phyloP scores from a whole-genome alignment of 1,140 invertebrate genomes.

The Caenorhabditis latens region DNA sequence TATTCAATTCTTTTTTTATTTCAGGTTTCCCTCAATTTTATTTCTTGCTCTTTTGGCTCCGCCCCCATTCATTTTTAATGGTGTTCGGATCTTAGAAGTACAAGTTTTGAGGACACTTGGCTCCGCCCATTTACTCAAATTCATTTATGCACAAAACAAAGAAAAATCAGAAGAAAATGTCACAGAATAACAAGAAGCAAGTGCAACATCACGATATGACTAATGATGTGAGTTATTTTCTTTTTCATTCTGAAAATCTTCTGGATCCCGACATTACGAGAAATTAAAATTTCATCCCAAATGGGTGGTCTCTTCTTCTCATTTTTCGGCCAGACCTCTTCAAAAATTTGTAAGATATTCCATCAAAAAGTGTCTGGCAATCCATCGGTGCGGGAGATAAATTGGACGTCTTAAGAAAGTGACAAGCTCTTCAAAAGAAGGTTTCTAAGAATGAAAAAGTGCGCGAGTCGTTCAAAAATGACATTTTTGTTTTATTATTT shows the following conservation, averaged over 20 bases:
- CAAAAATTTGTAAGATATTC: constrained; percentile 4
- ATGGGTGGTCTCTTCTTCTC: neutral
- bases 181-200: constrained; percentile 40
- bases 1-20: neutral
- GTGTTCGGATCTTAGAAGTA: constrained; percentile 24
- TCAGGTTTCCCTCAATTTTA: neutral
- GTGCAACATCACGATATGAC: constrained; percentile 25
- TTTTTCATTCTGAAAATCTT: too few relatives aligned
- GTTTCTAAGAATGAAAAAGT: constrained; percentile 25
- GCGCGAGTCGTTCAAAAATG: neutral
- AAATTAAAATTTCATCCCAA: too few relatives aligned
- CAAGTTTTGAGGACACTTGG: constrained; percentile 28
- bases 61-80: neutral
- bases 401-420: constrained; percentile 45
- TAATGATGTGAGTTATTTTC: constrained; percentile 32
- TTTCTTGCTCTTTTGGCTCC: neutral
- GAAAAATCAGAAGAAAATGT: constrained; percentile 46
- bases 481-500: constrained; percentile 14
- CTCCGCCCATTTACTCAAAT: neutral
- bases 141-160: constrained; percentile 51
- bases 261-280: too few relatives aligned
- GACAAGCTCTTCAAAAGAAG: constrained; percentile 2
- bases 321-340: neutral
- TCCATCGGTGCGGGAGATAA: constrained; percentile 37
- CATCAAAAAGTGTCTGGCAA: neutral